Evolutionary conservation across 2,888 invertebrate species (phyloP), one percentile per base, ranked within the genome.

Genomic region (Latrodectus elegans): DNA sequence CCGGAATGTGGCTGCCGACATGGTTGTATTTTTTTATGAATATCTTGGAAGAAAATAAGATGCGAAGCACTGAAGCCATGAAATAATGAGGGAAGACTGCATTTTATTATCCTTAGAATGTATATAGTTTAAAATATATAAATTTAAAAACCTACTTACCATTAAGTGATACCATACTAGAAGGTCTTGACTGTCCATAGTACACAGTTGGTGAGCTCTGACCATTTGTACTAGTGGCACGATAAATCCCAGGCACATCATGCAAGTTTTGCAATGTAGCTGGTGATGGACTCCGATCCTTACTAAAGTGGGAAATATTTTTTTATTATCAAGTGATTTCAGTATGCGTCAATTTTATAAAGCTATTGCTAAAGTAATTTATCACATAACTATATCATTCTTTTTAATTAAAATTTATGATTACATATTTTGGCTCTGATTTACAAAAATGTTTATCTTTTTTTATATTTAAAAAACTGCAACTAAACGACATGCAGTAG

Each of bases 111-210:
- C 22, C 22, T n/a, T 68, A 68, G 11, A 60, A 15, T 60, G 1
- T 60, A 15, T 38, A 38, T 38, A 38, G 14, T 26, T 2, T 10
- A 71, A 71, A 10, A 11, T 3, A 17, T 60, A 14, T 14, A 53
- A 38, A 22, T 14, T 55, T 60, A 73, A 75, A 70, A 10, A 53
- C 10, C 22, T 55, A 92, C 95, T 70, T 82, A 90, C 90, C 94
- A 93, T 91, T 94, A 93, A 89, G 89, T 52, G 95, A 95, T 90
- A 94, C 94, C 88, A 94, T 92, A 76, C 95, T 94, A 80, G 95
- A 95, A 91, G 95, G 93, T 89, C 95, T 93, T 71, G 94, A 94
- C 85, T 94, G 93, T 85, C 94, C 94, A 91, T 94, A 94, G 91
- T 94, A 94, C 64, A 94, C 91, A 26, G 92, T 92, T 60, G 91